phyloP scores from a whole-genome alignment of 2,113 vertebrate genomes.

The Myocastor coypus region DNA sequence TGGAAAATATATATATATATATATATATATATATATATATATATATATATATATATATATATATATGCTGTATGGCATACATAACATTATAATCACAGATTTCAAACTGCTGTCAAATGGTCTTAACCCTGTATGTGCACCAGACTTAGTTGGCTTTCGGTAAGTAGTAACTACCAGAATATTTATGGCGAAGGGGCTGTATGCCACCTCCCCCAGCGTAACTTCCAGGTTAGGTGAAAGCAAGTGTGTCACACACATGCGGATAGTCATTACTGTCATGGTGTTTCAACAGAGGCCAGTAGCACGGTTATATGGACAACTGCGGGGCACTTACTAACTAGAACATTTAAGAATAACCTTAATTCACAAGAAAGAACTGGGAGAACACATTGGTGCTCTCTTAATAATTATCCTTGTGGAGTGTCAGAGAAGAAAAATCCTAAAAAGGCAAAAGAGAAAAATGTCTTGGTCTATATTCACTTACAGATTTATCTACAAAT shows the following conservation, averaged over 20 bases:
- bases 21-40: no score
- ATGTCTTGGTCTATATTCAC: background rate
- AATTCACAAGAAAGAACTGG: background rate
- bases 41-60: no score
- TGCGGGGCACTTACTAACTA: background rate
- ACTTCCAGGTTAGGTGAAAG: background rate
- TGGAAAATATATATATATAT: no score
- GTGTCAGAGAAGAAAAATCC: background rate
- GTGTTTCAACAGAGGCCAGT: background rate
- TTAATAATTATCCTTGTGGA: background rate
- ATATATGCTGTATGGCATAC: background rate
- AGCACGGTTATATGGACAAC: no score
- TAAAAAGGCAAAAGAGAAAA: background rate
- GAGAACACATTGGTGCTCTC: background rate
- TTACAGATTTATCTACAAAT: background rate
- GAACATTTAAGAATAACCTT: background rate
- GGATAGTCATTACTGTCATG: background rate
- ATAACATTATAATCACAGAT: background rate
- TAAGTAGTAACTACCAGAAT: background rate
- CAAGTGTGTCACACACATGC: background rate
- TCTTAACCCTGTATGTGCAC: background rate
- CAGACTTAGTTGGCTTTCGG: background rate
- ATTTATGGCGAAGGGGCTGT: background rate
- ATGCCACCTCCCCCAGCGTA: accelerated
- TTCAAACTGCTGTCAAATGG: background rate